Evolutionary conservation across 2,888 invertebrate species (phyloP).

Genomic region (Macropis europaea): DNA sequence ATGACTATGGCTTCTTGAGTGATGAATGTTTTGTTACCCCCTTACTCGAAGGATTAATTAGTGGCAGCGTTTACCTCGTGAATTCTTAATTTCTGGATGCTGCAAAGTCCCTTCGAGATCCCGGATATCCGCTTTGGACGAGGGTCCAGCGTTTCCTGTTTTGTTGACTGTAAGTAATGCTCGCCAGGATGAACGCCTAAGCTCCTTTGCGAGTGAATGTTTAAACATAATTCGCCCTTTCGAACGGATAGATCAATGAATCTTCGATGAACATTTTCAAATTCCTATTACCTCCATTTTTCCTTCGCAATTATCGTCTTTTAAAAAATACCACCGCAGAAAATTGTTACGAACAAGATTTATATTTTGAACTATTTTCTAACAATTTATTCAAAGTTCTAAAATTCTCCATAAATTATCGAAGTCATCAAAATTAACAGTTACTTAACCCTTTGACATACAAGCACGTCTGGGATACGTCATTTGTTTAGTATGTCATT

Average conservation of each 20-base stretch:
- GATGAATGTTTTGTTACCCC: not conserved
- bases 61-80: not conserved
- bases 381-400: too few species aligned
- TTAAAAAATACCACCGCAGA: too few species aligned
- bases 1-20: too few species aligned
- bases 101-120: not conserved
- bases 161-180: constrained; percentile 18
- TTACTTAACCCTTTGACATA: too few species aligned
- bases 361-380: too few species aligned
- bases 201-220: not conserved
- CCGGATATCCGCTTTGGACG: constrained; percentile 8
- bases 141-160: not conserved
- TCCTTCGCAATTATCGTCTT: too few species aligned
- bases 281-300: constrained; percentile 1
- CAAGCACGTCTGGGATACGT: too few species aligned
- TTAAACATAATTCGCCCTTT: constrained; percentile 17
- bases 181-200: not conserved
- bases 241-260: not conserved
- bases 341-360: too few species aligned
- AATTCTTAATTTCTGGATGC: constrained; percentile 7
- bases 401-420: too few species aligned
- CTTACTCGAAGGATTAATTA: not conserved
- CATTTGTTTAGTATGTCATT: too few species aligned
- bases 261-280: not conserved
- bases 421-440: too few species aligned